phyloP scores from a whole-genome alignment of 2,797 vertebrate genomes.

The Enteromius trimaculatus region DNA sequence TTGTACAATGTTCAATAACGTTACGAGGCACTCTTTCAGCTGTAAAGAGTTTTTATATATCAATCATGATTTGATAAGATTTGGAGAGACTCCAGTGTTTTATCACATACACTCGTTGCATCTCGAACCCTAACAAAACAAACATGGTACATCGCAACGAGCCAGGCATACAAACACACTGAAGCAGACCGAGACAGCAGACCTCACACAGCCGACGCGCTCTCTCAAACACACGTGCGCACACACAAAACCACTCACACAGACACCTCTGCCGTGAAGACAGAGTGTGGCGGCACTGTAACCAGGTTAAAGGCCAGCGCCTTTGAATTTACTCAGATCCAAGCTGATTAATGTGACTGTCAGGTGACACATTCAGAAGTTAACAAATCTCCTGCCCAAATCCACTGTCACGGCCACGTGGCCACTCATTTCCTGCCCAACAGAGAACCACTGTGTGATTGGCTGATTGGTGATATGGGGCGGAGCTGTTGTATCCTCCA shows the following conservation, averaged over 20 bases:
- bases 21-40: constrained; percentile 51
- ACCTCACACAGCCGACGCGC: constrained; percentile 8
- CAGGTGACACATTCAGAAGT: constrained; percentile 58
- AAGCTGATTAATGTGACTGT: constrained; percentile 56
- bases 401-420: constrained; percentile 43
- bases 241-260: constrained; percentile 39
- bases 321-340: constrained; percentile 56
- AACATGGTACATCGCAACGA: constrained; percentile 22
- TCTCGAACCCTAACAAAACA: constrained; percentile 30
- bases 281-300: constrained; percentile 43
- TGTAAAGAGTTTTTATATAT: constrained; percentile 32
- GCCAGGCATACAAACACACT: constrained; percentile 35
- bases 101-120: constrained; percentile 9
- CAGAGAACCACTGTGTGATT: constrained; percentile 56
- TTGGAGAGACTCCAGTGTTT: constrained; percentile 26
- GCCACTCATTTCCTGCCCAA: constrained; percentile 58
- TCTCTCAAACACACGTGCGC: constrained; percentile 23
- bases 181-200: constrained; percentile 38
- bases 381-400: constrained; percentile 53
- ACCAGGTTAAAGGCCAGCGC: constrained; percentile 51
- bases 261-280: constrained; percentile 20
- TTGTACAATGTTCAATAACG: constrained; percentile 28
- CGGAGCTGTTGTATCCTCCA: constrained; percentile 45
- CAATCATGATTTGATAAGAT: constrained; percentile 51
- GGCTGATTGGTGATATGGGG: constrained; percentile 56